phyloP scores from a whole-genome alignment of 2,113 vertebrate genomes.

The Collichthys lucidus region DNA sequence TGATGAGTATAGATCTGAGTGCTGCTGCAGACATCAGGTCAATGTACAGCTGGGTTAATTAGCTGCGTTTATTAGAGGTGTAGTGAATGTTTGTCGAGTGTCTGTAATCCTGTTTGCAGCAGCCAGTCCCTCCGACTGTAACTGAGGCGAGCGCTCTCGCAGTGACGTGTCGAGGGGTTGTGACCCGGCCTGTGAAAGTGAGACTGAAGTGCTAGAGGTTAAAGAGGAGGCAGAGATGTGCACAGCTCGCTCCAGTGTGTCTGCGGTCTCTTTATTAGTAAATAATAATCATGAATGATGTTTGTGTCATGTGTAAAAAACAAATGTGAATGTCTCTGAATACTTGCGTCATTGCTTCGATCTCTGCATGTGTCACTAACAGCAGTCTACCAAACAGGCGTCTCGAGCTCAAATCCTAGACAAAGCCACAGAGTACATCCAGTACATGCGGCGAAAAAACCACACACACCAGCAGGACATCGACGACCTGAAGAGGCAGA shows the following conservation, averaged over 20 bases:
- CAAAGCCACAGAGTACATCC: constrained; percentile 99
- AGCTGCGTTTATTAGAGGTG: background rate
- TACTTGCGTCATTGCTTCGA: constrained; percentile 73
- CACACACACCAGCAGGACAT: constrained; percentile 99
- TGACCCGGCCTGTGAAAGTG: constrained; percentile 1
- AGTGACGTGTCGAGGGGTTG: background rate
- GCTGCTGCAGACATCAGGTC: background rate
- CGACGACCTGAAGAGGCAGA: constrained; percentile 98
- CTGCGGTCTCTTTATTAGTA: background rate
- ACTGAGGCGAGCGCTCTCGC: background rate
- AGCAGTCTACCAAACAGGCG: constrained; percentile 90
- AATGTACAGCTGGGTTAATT: background rate
- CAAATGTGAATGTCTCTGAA: constrained; percentile 59
- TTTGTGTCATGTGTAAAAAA: background rate
- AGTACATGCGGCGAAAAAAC: constrained; percentile 99
- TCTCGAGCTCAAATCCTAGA: constrained; percentile 99
- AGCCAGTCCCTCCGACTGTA: background rate
- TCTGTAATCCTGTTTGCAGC: background rate
- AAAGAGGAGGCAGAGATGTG: too few species aligned
- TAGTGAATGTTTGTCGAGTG: background rate
- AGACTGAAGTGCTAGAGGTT: constrained; percentile 22
- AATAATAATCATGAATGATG: background rate
- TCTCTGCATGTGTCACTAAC: constrained; percentile 83
- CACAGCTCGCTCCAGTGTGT: too few species aligned
- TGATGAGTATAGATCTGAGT: background rate